phyloP scores from a whole-genome alignment of 2,888 invertebrate genomes.

The Osedax frankpressi region DNA sequence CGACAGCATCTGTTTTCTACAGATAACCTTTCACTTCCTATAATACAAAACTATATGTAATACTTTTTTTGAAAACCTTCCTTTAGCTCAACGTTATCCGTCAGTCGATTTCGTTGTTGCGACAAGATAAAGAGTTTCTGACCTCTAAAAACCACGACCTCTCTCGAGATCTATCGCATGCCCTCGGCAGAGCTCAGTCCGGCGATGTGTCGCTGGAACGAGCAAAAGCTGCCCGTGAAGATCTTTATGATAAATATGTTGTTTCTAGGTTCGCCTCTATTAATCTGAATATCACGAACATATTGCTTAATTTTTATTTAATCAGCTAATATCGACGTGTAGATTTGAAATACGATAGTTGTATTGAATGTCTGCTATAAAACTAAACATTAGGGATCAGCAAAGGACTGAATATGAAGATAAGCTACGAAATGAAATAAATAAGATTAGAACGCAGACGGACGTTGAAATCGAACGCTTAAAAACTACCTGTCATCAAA shows the following conservation, averaged over 20 bases:
- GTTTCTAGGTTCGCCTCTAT: slow-evolving; percentile 34
- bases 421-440: slow-evolving; percentile 40
- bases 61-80: too few species aligned
- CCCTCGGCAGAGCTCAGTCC: slow-evolving; percentile 38
- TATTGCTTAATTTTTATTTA: too few species aligned
- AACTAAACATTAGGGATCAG: slow-evolving; percentile 43
- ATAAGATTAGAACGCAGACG: slow-evolving; percentile 38
- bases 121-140: slow-evolving; percentile 45
- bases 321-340: too few species aligned
- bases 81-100: slow-evolving; percentile 6
- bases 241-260: slow-evolving; percentile 47
- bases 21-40: background rate
- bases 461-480: slow-evolving; percentile 43
- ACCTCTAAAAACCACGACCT: slow-evolving; percentile 38
- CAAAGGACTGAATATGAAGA: slow-evolving; percentile 44
- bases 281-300: too few species aligned
- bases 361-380: too few species aligned
- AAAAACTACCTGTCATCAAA: slow-evolving; percentile 39
- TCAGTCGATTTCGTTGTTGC: slow-evolving; percentile 37
- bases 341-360: too few species aligned
- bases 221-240: slow-evolving; percentile 41
- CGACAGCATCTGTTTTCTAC: too few species aligned
- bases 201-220: slow-evolving; percentile 38
- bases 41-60: background rate
- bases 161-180: slow-evolving; percentile 33